Evolutionary conservation across 2,888 invertebrate genomes (phyloP), one percentile per base, ranked within the genome.

Genomic region (Apodemia duryi): DNA sequence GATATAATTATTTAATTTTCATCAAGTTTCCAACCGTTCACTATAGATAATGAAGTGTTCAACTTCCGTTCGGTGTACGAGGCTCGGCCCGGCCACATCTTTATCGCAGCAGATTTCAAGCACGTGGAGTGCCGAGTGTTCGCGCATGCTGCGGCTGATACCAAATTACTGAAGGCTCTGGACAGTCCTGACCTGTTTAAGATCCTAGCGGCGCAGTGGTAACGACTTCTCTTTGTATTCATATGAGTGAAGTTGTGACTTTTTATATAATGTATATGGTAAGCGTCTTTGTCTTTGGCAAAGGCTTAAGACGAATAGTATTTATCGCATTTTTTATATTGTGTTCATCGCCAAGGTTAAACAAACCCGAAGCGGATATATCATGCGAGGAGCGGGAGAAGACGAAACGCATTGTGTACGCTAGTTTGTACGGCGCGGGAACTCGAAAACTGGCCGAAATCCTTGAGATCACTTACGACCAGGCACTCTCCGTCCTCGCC

Each of bases 81-180:
- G 41, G 65, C 86, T 0, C 77, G 90, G 0, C 70, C 69, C 0
- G 85, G 84, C 0, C 67, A 67, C 71, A 29, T 54, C 51, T 78
- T 93, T 66, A 67, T 93, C 69, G 86, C 88, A 54, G 92, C 91
- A 0, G 93, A 93, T 82, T 93, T 91, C 80, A 75, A 76, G 72
- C 93, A 93, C 75, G 81, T 91, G 68, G 93, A 93, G 80, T 88
- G 92, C 69, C 83, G 93, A 72, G 85, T 93, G 76, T 84, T 91
- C 73, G 92, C 93, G 67, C 83, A 82, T 73, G 78, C 78, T 52
- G 85, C 92, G 29, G 77, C 73, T 57, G 92, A 92, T 77, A 52
- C 62, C 11, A 67, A 61, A 5, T 80, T 92, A 64, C 72, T 74
- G 32, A 69, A 54, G 38, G 81, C 82, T 28, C 81, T 93, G 60